Evolutionary conservation across 2,797 vertebrate species (phyloP).

Genomic region (Anguilla anguilla): DNA sequence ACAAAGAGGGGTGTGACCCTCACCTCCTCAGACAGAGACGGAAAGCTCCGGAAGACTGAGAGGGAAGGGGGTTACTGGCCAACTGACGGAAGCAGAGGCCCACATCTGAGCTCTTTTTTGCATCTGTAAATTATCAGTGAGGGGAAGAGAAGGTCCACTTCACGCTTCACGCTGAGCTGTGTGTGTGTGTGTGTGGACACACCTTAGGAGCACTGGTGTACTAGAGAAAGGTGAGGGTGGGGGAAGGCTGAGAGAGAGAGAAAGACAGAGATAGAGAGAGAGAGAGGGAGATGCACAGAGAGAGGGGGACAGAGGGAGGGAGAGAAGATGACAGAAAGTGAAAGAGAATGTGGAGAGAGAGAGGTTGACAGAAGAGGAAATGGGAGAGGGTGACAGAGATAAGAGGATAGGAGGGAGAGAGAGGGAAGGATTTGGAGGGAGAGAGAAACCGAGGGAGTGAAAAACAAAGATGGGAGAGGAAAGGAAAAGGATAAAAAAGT

Average conservation of each 20-base stretch:
- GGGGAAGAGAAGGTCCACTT: background rate
- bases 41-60: background rate
- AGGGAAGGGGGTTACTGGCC: background rate
- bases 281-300: background rate
- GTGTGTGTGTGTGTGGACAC: background rate
- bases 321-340: background rate
- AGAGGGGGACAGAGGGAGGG: background rate
- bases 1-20: background rate
- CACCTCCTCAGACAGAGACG: too few relatives aligned
- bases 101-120: background rate
- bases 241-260: background rate
- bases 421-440: background rate
- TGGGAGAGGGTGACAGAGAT: background rate
- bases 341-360: background rate
- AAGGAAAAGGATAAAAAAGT: background rate
- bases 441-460: background rate
- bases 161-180: background rate
- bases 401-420: background rate
- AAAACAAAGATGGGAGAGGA: background rate
- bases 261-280: background rate
- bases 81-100: background rate
- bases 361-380: background rate
- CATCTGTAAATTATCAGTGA: slow-evolving; percentile 5
- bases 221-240: background rate
- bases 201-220: background rate